Percentiles rank a stretch among this genome's conserved stretches.
These are phyloP conservation scores for Ommatoiulus sabulosus DNA, from an alignment of 2,888 invertebrate species.

Conservation along the genomic window DNA sequence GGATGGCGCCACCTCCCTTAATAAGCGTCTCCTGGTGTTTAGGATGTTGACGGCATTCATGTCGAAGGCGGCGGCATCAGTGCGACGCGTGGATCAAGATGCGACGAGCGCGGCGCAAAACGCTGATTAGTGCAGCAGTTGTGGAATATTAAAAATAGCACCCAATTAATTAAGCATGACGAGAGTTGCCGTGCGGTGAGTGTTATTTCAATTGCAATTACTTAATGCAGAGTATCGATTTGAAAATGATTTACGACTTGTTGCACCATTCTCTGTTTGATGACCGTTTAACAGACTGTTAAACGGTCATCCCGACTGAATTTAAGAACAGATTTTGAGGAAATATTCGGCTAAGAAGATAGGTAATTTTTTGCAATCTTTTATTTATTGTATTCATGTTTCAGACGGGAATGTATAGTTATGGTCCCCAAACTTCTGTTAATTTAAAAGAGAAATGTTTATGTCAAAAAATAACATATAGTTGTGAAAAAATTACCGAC, in stretches of 20 bases:
- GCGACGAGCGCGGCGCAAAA: constrained; percentile 4
- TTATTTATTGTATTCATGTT: too few relatives aligned
- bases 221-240: too few relatives aligned
- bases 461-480: too few relatives aligned
- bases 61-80: neutral
- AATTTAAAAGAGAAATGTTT: too few relatives aligned
- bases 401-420: too few relatives aligned
- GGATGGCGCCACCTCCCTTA: neutral
- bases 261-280: neutral
- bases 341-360: too few relatives aligned
- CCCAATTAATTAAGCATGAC: neutral
- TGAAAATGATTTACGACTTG: too few relatives aligned
- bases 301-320: too few relatives aligned
- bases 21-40: neutral
- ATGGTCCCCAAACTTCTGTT: too few relatives aligned
- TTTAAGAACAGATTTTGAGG: too few relatives aligned
- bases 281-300: neutral
- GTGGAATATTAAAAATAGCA: neutral
- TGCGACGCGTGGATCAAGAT: neutral
- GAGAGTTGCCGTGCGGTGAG: neutral
- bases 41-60: neutral
- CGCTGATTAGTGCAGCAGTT: neutral
- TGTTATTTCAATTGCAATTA: neutral
- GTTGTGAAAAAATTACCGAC: too few relatives aligned
- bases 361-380: too few relatives aligned